Base-by-base conservation (phyloP, 2,113 vertebrate genomes). In the Abramis brama region DNA sequence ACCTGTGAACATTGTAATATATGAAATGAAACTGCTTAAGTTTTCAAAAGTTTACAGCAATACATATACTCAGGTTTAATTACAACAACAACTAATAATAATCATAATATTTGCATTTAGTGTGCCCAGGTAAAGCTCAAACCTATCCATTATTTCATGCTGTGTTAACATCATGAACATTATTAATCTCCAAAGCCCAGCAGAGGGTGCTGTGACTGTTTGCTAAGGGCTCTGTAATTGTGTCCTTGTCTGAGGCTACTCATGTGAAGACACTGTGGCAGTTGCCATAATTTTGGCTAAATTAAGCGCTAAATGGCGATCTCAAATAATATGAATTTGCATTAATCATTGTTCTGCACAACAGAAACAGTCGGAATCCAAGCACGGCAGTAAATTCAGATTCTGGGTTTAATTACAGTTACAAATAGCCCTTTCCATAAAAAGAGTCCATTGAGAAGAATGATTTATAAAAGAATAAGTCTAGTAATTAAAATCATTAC, bases 231-330 rank as follows among this genome's bases (percentile, higher is more conserved):
- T 92, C 93, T 93, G 92, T 92, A 93, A 4, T 21, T 2, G 94
- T 95, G 96, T 95, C 96, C 96, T 97, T 97, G 96, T 96, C 95
- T 95, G 94, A 91, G 91, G 94, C 94, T 95, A 95, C 94, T 95
- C 91, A 95, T 96, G 94, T 94, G 92, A 95, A 96, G 96, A 96
- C 94, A 94, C 94, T 95, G 95, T 95, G 96, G 96, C 94, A 94
- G 95, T 94, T 95, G 96, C 97, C 97, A 97, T 98, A 97, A 96
- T 98, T 97, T 97, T 97, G 96, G 96, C 97, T 96, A 98, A 98
- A 98, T 99, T 96, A 99, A 97, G 95, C 96, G 96, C 96, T 98
- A 97, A 99, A 98, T 97, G 97, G 97, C 97, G 97, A 97, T 99
- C 97, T 97, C 96, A 97, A 97, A 96, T 97, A 97, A 98, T 98